phyloP scores from a whole-genome alignment of 1,140 invertebrate species.

The Drosophila kanapiae region DNA sequence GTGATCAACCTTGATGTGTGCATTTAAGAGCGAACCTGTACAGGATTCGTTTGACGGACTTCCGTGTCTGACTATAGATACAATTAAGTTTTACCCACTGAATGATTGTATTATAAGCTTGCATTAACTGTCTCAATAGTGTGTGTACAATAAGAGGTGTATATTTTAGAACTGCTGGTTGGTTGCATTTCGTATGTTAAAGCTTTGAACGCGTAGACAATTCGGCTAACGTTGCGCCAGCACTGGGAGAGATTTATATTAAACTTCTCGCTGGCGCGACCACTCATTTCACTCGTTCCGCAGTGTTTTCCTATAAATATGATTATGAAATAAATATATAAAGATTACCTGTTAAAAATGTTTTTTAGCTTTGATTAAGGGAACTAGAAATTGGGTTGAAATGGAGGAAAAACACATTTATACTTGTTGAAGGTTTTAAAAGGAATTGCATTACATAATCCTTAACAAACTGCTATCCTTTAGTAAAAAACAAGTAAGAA shows the following conservation, averaged over 20 bases:
- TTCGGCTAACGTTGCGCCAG: slow-evolving; percentile 23
- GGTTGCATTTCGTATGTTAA: slow-evolving; percentile 51
- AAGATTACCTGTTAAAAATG: slow-evolving; percentile 23
- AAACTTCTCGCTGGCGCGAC: slow-evolving; percentile 74
- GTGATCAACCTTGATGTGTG: slow-evolving; percentile 40
- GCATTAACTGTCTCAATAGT: slow-evolving; percentile 40
- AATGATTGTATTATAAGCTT: slow-evolving; percentile 70
- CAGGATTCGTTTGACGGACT: slow-evolving; percentile 35
- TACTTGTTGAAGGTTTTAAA: neutral
- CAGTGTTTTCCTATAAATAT: slow-evolving; percentile 48
- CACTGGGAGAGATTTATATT: slow-evolving; percentile 83
- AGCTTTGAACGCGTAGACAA: slow-evolving; percentile 53
- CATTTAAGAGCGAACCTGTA: slow-evolving; percentile 70
- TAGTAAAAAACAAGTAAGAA: too few species aligned
- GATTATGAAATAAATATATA: slow-evolving; percentile 44
- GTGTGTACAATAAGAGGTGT: slow-evolving; percentile 51
- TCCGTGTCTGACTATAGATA: slow-evolving; percentile 50
- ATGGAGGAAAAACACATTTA: neutral
- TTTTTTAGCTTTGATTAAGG: neutral
- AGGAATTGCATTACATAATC: too few species aligned
- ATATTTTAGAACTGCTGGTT: slow-evolving; percentile 31
- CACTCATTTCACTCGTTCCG: slow-evolving; percentile 47
- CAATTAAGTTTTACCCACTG: slow-evolving; percentile 73
- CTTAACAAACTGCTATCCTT: too few species aligned
- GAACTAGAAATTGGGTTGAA: neutral